Conservation (phyloP, 53 echinoderm and acorn worm genomes). For the Mesocentrotus franciscanus region DNA sequence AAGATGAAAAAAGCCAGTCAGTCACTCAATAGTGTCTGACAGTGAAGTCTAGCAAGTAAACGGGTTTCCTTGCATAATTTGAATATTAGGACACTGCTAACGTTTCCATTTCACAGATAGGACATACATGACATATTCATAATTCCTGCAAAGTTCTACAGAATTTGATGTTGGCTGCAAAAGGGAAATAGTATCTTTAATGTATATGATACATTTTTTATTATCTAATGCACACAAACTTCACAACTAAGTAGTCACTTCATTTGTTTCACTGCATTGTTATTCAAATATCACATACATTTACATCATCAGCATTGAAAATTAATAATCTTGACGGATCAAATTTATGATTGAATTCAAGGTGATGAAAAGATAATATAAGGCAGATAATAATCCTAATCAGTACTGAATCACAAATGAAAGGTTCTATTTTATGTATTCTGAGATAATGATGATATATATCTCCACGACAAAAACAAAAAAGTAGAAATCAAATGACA, state of each 20-base stretch:
- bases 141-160: too few relatives aligned
- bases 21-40: too few relatives aligned
- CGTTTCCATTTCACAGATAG: too few relatives aligned
- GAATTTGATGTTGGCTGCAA: too few relatives aligned
- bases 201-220: neutral
- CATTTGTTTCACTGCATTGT: slow-evolving; percentile 16
- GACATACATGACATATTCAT: too few relatives aligned
- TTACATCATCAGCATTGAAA: neutral
- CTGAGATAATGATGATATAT: neutral
- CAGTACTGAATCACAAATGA: neutral
- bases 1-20: too few relatives aligned
- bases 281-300: neutral
- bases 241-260: slow-evolving; percentile 8
- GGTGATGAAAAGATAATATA: neutral
- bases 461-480: neutral
- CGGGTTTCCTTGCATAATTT: too few relatives aligned
- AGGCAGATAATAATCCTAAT: neutral
- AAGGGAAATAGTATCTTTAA: too few relatives aligned
- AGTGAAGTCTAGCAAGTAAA: too few relatives aligned
- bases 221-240: neutral
- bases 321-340: slow-evolving; percentile 30
- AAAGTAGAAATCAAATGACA: too few relatives aligned
- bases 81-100: too few relatives aligned
- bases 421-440: too few relatives aligned
- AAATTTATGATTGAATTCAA: neutral